A percentile compares a stretch with the other conserved stretches of the same genome.
Conservation (phyloP, 2,888 invertebrate genomes). For the Allolobophora icterica region DNA sequence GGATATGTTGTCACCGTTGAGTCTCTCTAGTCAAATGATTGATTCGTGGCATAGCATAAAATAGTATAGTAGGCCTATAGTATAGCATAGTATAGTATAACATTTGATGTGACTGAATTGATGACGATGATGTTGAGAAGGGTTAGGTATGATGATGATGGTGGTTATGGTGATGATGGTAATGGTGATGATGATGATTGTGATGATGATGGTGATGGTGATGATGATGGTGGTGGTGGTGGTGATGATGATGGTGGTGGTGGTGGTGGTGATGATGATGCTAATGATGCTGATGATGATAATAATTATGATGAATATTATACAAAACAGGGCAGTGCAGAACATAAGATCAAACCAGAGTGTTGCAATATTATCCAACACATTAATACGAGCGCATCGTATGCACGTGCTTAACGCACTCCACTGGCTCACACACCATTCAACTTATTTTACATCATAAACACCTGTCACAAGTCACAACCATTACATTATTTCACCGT, state of each 20-base stretch:
- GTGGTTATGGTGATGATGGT: neutral
- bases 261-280: neutral
- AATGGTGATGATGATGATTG: neutral
- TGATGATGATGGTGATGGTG: neutral
- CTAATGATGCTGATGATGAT: constrained; percentile 12
- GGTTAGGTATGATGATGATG: neutral
- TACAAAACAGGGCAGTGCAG: neutral
- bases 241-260: no score
- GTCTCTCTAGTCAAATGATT: no score
- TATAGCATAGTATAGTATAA: no score
- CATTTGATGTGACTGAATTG: no score
- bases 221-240: no score
- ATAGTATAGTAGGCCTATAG: no score
- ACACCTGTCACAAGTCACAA: neutral
- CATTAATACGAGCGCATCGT: no score
- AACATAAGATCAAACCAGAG: neutral
- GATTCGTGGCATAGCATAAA: no score
- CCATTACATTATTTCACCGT: neutral
- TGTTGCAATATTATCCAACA: neutral
- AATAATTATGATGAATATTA: constrained; percentile 32
- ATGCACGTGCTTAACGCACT: no score
- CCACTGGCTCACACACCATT: neutral
- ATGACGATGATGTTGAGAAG: neutral
- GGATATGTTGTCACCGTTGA: no score
- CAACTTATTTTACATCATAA: neutral